A percentile compares a stretch with the other conserved stretches of the same genome.
Conservation (phyloP, 1,140 invertebrate species). For the Temnothorax nylanderi region DNA sequence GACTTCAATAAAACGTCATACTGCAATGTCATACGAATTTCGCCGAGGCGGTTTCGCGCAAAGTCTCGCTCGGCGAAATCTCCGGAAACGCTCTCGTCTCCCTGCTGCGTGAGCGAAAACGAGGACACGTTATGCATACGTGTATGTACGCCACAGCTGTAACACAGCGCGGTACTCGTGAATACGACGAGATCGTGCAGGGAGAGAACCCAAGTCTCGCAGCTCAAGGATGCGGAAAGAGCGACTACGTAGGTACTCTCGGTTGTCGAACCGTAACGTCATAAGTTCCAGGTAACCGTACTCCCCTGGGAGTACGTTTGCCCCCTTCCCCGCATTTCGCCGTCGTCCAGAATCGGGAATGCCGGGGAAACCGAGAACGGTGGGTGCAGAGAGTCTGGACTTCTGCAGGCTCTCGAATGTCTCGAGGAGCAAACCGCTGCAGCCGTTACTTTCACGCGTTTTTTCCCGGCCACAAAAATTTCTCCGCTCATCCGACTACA, state of each 20-base stretch:
- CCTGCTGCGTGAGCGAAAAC: constrained; percentile 43
- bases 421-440: neutral
- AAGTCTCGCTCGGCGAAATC: constrained; percentile 42
- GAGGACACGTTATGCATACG: constrained; percentile 8
- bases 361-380: neutral
- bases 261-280: constrained; percentile 71
- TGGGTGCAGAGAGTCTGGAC: neutral
- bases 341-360: constrained; percentile 20
- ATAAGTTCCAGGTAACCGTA: constrained; percentile 60
- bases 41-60: constrained; percentile 17
- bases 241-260: constrained; percentile 65
- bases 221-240: constrained; percentile 73
- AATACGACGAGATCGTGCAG: constrained; percentile 41
- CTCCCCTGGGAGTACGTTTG: constrained; percentile 58
- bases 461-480: constrained; percentile 21
- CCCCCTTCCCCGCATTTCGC: neutral
- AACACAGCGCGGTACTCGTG: neutral
- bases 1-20: constrained; percentile 36
- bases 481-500: neutral
- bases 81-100: constrained; percentile 50
- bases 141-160: neutral
- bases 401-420: neutral
- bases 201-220: constrained; percentile 41
- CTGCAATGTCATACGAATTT: constrained; percentile 24
- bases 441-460: neutral